Percentiles rank a stretch among this genome's conserved stretches.
Evolutionary conservation across 2,113 vertebrate species (phyloP).

Genomic region (Dipodomys merriami): DNA sequence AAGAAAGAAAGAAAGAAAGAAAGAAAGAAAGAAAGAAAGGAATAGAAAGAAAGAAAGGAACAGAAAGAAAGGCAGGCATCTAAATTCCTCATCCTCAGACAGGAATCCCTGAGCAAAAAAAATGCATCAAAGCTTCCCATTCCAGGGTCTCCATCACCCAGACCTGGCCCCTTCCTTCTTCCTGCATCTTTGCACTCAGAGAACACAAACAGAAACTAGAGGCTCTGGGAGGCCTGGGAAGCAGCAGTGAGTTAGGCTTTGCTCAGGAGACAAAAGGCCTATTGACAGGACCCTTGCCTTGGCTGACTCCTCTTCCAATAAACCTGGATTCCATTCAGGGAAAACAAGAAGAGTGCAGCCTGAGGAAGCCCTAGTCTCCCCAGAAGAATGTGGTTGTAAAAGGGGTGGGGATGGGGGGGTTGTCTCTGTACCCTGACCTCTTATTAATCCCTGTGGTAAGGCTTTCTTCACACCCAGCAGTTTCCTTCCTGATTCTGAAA

Average conservation of each 20-base stretch:
- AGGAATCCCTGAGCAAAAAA: neutral
- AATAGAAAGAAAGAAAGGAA: neutral
- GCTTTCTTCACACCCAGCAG: neutral
- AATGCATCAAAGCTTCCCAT: neutral
- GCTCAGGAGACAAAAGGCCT: neutral
- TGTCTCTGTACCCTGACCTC: neutral
- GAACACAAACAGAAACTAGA: neutral
- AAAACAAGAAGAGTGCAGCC: neutral
- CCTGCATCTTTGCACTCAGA: neutral
- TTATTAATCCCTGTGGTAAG: neutral
- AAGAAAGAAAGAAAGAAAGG: neutral
- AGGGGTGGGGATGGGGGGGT: neutral
- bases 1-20: neutral
- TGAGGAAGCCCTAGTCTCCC: neutral
- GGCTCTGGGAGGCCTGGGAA: neutral
- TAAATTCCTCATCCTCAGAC: neutral
- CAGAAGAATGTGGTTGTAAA: neutral
- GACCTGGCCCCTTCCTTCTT: neutral
- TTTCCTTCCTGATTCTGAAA: neutral
- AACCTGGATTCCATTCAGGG: neutral
- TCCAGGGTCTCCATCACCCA: neutral
- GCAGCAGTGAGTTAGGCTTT: conserved; percentile 1
- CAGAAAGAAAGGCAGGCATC: neutral
- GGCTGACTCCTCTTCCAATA: neutral
- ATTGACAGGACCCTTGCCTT: neutral